These are phyloP conservation scores for Zoanthus solanderi DNA, from an alignment of 92 coral and sea anemone species.

Conservation along the genomic window DNA sequence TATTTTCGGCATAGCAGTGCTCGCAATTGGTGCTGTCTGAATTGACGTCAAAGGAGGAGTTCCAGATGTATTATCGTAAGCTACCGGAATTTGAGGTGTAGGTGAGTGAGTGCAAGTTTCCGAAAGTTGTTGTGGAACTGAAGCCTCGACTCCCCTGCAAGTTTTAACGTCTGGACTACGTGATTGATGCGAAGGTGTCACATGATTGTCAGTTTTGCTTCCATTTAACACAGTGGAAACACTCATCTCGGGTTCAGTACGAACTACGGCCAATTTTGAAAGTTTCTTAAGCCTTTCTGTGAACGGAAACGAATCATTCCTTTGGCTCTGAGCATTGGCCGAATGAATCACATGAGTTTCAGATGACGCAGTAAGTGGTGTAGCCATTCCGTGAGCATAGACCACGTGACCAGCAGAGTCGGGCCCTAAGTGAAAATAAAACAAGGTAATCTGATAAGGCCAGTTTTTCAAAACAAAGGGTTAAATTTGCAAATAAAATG, in stretches of 20 bases:
- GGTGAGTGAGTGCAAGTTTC: not conserved
- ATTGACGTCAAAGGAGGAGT: not conserved
- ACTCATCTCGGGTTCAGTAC: slow-evolving; percentile 15
- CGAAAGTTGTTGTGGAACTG: slow-evolving; percentile 1
- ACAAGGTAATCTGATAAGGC: no score
- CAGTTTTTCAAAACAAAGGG: no score
- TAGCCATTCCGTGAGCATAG: slow-evolving; percentile 46
- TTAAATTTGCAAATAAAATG: no score
- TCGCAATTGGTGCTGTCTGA: not conserved
- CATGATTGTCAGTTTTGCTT: not conserved
- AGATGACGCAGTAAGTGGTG: slow-evolving; percentile 43
- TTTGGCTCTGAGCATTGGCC: not conserved
- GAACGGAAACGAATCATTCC: slow-evolving; percentile 29
- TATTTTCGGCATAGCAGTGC: not conserved
- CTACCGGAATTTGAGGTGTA: not conserved
- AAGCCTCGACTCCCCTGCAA: not conserved
- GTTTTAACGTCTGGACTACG: slow-evolving; percentile 4
- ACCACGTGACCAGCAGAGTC: slow-evolving; percentile 43
- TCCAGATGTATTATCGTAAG: not conserved
- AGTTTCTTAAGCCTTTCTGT: slow-evolving; percentile 45
- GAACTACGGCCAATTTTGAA: slow-evolving; percentile 41
- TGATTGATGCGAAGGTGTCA: not conserved
- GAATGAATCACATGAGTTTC: slow-evolving; percentile 42
- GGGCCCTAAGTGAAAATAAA: slow-evolving; percentile 13
- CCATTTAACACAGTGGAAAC: not conserved